Percentiles rank a stretch among this genome's conserved stretches.
Conservation (phyloP, 2,888 invertebrate species). For the Ophion ventricosus region DNA sequence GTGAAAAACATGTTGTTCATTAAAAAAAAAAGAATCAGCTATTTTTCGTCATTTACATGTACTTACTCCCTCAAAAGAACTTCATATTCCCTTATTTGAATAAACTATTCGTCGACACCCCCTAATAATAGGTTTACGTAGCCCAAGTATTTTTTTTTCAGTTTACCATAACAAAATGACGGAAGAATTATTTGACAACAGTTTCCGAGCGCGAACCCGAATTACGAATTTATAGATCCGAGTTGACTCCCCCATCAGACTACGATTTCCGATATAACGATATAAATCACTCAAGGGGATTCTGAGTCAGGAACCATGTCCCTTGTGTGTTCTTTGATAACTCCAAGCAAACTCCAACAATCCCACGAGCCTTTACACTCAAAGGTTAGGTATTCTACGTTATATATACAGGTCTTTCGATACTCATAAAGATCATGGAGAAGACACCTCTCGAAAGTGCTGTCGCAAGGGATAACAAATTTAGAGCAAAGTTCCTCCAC, state of each 20-base stretch:
- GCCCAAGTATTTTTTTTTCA: no score
- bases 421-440: background rate
- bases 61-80: no score
- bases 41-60: no score
- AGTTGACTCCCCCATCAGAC: background rate
- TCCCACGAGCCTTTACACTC: conserved; percentile 27
- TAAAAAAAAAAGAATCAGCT: no score
- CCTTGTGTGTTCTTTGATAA: conserved; percentile 7
- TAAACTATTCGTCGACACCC: no score
- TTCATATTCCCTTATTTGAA: no score
- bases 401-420: background rate
- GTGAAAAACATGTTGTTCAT: no score
- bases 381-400: conserved; percentile 3
- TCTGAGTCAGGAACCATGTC: background rate
- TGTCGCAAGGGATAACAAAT: background rate
- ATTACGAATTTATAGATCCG: no score
- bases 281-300: background rate
- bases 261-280: background rate
- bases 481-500: conserved; percentile 1
- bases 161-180: no score
- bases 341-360: conserved; percentile 11
- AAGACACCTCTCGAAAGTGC: background rate
- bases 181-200: no score
- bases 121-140: no score
- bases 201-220: no score